A percentile compares a stretch with the other conserved stretches of the same genome.
Evolutionary conservation across 2,797 vertebrate genomes (phyloP).

Genomic region (Gymnocypris eckloni): DNA sequence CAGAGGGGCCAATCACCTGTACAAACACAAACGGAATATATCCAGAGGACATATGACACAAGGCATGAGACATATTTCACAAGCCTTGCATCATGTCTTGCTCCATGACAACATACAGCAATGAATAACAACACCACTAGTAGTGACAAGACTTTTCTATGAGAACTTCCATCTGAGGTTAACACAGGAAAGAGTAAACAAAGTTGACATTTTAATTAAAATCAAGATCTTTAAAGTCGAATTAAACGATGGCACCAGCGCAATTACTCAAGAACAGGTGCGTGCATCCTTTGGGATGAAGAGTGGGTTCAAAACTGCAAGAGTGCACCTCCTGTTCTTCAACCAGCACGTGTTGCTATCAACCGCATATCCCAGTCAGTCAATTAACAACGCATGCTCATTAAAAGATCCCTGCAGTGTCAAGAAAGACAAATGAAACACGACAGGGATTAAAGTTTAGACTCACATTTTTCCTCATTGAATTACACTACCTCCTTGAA

Average conservation of each 20-base stretch:
- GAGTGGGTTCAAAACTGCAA: slow-evolving; percentile 56
- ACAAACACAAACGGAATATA: slow-evolving; percentile 45
- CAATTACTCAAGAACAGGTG: slow-evolving; percentile 64
- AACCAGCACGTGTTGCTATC: slow-evolving; percentile 54
- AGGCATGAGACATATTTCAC: slow-evolving; percentile 55
- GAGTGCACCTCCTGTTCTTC: slow-evolving; percentile 55
- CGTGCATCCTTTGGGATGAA: slow-evolving; percentile 58
- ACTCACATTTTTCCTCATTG: slow-evolving; percentile 24
- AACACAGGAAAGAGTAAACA: slow-evolving; percentile 38
- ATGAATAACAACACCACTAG: slow-evolving; percentile 45
- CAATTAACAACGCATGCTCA: slow-evolving; percentile 68
- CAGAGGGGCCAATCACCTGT: slow-evolving; percentile 47
- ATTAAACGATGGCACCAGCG: slow-evolving; percentile 58
- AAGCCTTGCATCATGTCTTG: slow-evolving; percentile 60
- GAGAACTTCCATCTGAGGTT: slow-evolving; percentile 51
- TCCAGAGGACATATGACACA: slow-evolving; percentile 39
- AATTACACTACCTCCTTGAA: neutral
- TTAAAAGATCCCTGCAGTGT: slow-evolving; percentile 62
- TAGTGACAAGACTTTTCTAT: slow-evolving; percentile 36
- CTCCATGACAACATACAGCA: slow-evolving; percentile 55
- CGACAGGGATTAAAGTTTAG: slow-evolving; percentile 8
- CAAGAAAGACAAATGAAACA: slow-evolving; percentile 56
- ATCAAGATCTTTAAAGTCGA: slow-evolving; percentile 62
- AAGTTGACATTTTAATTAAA: slow-evolving; percentile 67
- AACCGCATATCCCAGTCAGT: slow-evolving; percentile 62